Percentiles rank a stretch among this genome's conserved stretches.
Evolutionary conservation across 2,113 vertebrate species (phyloP).

Genomic region (Chinchilla lanigera): DNA sequence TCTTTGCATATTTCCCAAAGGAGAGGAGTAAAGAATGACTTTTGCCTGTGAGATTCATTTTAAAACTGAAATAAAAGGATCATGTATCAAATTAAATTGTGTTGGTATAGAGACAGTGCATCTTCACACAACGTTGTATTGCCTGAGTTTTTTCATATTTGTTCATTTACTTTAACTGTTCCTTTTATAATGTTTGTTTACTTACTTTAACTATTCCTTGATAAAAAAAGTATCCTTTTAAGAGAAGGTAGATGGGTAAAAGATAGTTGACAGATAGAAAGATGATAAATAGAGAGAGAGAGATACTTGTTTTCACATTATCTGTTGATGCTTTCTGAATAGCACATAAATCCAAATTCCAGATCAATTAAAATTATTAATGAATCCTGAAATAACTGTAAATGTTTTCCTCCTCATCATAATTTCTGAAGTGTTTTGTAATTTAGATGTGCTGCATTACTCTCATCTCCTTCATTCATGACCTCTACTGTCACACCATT

Average conservation of each 20-base stretch:
- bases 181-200: constrained; percentile 24
- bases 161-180: constrained; percentile 66
- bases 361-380: constrained; percentile 34
- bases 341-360: constrained; percentile 11
- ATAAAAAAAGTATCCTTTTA: not conserved
- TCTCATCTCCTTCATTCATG: not conserved
- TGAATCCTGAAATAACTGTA: constrained; percentile 15
- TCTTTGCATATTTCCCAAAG: constrained; percentile 88
- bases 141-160: constrained; percentile 71
- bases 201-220: constrained; percentile 48
- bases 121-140: constrained; percentile 81
- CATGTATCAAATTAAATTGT: constrained; percentile 84
- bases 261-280: not conserved
- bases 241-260: not conserved
- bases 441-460: constrained; percentile 1
- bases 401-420: constrained; percentile 26
- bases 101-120: constrained; percentile 78
- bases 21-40: constrained; percentile 84
- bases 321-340: not conserved
- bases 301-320: not conserved
- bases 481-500: not conserved
- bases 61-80: constrained; percentile 86
- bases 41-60: constrained; percentile 82
- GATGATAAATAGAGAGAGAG: not conserved
- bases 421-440: constrained; percentile 47